Percentiles rank a stretch among this genome's conserved stretches.
Evolutionary conservation across 2,113 vertebrate genomes (phyloP).

Genomic region (Protobothrops mucrosquamatus): DNA sequence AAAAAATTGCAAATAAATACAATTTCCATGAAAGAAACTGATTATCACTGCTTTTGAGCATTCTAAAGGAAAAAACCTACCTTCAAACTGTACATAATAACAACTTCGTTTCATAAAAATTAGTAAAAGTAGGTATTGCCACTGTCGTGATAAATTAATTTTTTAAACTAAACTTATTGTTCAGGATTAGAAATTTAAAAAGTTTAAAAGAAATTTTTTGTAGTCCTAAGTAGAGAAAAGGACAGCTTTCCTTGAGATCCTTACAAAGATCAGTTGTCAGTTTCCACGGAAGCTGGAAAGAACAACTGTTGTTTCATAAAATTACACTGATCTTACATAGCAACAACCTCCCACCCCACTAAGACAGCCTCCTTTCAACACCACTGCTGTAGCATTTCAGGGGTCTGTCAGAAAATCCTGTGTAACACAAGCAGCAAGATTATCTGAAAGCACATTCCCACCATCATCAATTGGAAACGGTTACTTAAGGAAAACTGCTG

Average conservation of each 20-base stretch:
- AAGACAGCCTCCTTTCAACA: constrained; percentile 43
- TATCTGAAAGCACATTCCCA: constrained; percentile 49
- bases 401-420: constrained; percentile 53
- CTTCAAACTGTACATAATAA: background rate
- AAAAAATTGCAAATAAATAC: background rate
- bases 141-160: background rate
- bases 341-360: constrained; percentile 13
- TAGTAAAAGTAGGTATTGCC: background rate
- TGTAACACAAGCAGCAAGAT: constrained; percentile 43
- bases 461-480: constrained; percentile 53
- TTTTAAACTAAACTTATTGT: background rate
- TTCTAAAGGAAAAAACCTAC: background rate
- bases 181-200: background rate
- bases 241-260: background rate
- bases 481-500: constrained; percentile 56
- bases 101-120: background rate
- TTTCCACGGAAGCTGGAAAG: background rate
- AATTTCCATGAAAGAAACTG: background rate
- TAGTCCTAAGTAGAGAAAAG: background rate
- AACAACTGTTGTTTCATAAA: constrained; percentile 32
- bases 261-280: constrained; percentile 19
- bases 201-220: background rate
- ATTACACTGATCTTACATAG: constrained; percentile 30
- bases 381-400: constrained; percentile 36
- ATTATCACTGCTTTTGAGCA: background rate